phyloP scores from a whole-genome alignment of 2,797 vertebrate species.

The Nannoperca obscura region DNA sequence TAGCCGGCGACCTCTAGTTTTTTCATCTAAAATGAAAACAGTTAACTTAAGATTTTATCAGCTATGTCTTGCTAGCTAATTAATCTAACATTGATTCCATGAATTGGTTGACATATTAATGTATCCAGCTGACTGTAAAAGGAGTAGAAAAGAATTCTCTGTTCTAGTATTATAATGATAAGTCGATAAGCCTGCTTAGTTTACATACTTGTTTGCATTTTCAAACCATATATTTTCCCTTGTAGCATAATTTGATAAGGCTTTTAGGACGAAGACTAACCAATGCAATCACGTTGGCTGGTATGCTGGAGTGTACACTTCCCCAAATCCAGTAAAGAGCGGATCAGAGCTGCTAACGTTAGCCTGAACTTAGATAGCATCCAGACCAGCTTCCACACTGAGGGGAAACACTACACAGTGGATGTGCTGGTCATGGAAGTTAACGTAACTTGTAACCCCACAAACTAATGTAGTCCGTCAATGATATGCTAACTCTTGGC shows the following conservation, averaged over 20 bases:
- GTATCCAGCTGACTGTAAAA: neutral
- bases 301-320: neutral
- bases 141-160: too few relatives aligned
- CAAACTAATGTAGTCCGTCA: neutral
- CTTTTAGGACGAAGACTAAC: too few relatives aligned
- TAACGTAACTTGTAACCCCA: neutral
- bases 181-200: too few relatives aligned
- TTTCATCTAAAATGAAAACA: neutral
- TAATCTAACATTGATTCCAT: neutral
- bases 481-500: neutral
- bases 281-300: neutral
- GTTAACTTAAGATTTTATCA: neutral
- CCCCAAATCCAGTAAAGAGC: neutral
- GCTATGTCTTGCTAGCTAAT: neutral
- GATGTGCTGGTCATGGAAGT: too few relatives aligned
- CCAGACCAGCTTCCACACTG: neutral
- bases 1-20: accelerated
- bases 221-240: neutral
- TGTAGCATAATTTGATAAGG: too few relatives aligned
- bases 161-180: neutral
- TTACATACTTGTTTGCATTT: neutral
- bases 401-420: neutral
- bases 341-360: neutral
- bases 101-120: neutral
- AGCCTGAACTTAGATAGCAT: neutral